Percentiles rank a stretch among this genome's conserved stretches.
These are phyloP conservation scores for Sinocyclocheilus rhinocerous DNA, from an alignment of 2,113 vertebrate species.

Conservation along the genomic window DNA sequence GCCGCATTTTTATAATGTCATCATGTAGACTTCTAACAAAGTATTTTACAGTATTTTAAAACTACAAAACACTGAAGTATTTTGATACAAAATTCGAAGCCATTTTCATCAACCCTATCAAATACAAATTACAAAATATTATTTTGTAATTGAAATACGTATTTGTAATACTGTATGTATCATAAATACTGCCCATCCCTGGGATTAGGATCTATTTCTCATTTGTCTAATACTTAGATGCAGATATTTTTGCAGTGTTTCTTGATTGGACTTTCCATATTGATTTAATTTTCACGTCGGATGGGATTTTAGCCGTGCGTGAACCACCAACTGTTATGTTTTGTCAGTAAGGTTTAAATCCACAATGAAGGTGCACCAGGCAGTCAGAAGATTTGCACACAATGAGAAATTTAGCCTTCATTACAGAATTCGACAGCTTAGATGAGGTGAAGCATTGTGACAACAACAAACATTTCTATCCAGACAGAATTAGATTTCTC, in stretches of 20 bases:
- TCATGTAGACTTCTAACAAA: too few species aligned
- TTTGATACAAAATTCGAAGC: too few species aligned
- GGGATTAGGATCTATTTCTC: not conserved
- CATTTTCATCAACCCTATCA: too few species aligned
- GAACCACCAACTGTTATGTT: not conserved
- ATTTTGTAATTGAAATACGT: too few species aligned
- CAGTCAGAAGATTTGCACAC: not conserved
- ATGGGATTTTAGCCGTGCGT: not conserved
- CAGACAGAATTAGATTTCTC: not conserved
- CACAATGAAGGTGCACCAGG: not conserved
- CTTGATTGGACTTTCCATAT: not conserved
- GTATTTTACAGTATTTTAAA: too few species aligned
- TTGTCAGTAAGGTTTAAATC: not conserved
- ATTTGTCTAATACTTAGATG: not conserved
- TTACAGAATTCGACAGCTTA: not conserved
- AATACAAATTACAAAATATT: too few species aligned
- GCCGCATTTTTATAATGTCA: too few species aligned
- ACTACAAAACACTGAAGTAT: too few species aligned
- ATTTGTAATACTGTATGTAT: too few species aligned
- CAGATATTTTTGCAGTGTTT: not conserved
- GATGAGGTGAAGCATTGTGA: not conserved
- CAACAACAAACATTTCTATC: not conserved
- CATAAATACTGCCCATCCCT: too few species aligned
- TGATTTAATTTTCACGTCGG: not conserved
- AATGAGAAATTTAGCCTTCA: not conserved